Evolutionary conservation across 2,888 invertebrate genomes (phyloP).

Genomic region (Ceramica pisi): DNA sequence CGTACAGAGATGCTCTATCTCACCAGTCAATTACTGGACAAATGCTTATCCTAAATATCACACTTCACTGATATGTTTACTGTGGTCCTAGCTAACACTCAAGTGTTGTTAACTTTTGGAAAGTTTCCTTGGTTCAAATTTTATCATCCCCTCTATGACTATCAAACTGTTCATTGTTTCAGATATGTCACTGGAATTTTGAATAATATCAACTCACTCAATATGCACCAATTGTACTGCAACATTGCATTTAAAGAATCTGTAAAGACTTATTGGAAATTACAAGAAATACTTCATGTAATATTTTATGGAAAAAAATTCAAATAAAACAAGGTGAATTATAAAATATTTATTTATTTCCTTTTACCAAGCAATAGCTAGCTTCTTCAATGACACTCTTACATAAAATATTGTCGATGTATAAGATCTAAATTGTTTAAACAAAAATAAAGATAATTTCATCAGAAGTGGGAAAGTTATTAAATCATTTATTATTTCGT

Average conservation of each 20-base stretch:
- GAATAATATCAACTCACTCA: slow-evolving; percentile 29
- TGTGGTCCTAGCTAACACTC: not conserved
- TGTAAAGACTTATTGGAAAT: not conserved
- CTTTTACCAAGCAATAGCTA: slow-evolving; percentile 55
- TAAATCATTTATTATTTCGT: not conserved
- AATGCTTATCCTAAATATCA: no score
- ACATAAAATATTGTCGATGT: slow-evolving; percentile 22
- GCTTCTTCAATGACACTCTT: slow-evolving; percentile 22
- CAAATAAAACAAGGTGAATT: slow-evolving; percentile 30
- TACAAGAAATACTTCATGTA: not conserved
- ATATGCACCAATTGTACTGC: not conserved
- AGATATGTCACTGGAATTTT: slow-evolving; percentile 84
- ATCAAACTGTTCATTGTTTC: slow-evolving; percentile 72
- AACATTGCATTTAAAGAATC: not conserved
- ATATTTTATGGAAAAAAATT: slow-evolving; percentile 8
- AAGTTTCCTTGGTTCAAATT: not conserved
- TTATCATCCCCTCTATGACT: no score
- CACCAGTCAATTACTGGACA: not conserved
- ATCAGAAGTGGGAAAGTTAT: not conserved
- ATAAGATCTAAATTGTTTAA: slow-evolving; percentile 24
- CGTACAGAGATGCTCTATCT: no score
- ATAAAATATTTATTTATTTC: slow-evolving; percentile 52
- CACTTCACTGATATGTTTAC: not conserved
- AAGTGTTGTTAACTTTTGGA: not conserved
- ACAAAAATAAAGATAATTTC: slow-evolving; percentile 23